Evolutionary conservation across 2,888 invertebrate species (phyloP).

Genomic region (Candidula unifasciata): DNA sequence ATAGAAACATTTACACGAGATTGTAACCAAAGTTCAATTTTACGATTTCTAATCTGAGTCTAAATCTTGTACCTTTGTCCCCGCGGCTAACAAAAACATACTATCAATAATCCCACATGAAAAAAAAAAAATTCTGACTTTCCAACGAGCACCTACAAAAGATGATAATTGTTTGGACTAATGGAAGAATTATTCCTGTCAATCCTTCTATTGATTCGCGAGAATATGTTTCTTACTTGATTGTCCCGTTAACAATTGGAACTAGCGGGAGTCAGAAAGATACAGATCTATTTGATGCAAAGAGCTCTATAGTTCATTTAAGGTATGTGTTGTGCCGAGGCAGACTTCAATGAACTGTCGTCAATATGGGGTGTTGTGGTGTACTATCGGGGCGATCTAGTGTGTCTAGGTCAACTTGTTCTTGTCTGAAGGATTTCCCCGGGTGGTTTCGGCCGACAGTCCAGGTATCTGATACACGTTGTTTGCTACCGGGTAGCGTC

Average conservation of each 20-base stretch:
- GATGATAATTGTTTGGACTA: not conserved
- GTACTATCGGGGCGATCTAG: not conserved
- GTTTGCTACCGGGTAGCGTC: too few species aligned
- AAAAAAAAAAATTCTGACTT: not conserved
- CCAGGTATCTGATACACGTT: too few species aligned
- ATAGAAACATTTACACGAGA: not conserved
- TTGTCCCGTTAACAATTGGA: not conserved
- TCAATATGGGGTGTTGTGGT: not conserved
- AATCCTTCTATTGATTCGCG: not conserved
- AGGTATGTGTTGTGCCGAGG: not conserved
- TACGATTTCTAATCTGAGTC: not conserved
- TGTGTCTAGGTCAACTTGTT: not conserved
- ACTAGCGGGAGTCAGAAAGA: not conserved
- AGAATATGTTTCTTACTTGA: not conserved
- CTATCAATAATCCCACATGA: not conserved
- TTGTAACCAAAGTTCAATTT: not conserved
- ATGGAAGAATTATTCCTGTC: not conserved
- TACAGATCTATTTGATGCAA: constrained; percentile 2
- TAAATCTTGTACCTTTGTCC: not conserved
- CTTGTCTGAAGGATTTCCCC: not conserved
- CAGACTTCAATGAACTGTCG: not conserved
- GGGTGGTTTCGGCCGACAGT: too few species aligned
- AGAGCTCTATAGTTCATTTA: not conserved
- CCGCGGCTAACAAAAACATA: not conserved
- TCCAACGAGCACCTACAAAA: not conserved